A percentile compares a stretch with the other conserved stretches of the same genome.
Evolutionary conservation across 2,113 vertebrate species (phyloP).

Genomic region (Protomyctophum bolini): DNA sequence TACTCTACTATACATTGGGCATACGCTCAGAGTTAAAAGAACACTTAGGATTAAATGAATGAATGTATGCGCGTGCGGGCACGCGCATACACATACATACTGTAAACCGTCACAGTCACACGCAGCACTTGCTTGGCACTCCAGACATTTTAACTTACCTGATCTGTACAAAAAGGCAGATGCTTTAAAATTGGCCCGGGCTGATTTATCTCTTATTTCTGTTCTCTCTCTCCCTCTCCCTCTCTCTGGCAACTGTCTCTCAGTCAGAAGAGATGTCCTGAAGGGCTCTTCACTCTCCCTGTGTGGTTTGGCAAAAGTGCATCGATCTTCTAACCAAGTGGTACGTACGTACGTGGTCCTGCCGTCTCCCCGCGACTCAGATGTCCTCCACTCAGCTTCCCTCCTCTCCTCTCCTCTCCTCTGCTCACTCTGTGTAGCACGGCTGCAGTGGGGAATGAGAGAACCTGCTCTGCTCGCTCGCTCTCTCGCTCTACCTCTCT

Average conservation of each 20-base stretch:
- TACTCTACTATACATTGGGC: too few relatives aligned
- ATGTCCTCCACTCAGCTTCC: conserved; percentile 25
- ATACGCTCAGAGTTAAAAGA: too few relatives aligned
- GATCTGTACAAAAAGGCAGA: conserved; percentile 55
- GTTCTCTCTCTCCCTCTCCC: conserved; percentile 19
- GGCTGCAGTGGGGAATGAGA: conserved; percentile 75
- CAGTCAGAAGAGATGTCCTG: conserved; percentile 41
- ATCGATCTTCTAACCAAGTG: conserved; percentile 67
- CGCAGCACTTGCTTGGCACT: conserved; percentile 27
- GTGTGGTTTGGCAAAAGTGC: conserved; percentile 43
- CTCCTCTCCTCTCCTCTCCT: conserved; percentile 66
- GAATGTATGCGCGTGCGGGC: too few relatives aligned
- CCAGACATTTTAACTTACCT: conserved; percentile 74
- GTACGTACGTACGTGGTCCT: conserved; percentile 46
- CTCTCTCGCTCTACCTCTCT: conserved; percentile 28
- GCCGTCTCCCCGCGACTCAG: conserved; percentile 55
- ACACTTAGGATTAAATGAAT: too few relatives aligned
- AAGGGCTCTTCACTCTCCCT: conserved; percentile 40
- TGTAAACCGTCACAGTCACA: background rate
- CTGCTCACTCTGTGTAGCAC: conserved; percentile 63
- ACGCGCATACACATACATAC: background rate
- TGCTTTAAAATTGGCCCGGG: conserved; percentile 51
- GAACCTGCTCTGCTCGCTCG: conserved; percentile 57
- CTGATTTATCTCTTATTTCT: conserved; percentile 24
- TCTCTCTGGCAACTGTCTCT: conserved; percentile 1